Conservation (phyloP, 2,113 vertebrate genomes). For the Laticauda laticaudata region DNA sequence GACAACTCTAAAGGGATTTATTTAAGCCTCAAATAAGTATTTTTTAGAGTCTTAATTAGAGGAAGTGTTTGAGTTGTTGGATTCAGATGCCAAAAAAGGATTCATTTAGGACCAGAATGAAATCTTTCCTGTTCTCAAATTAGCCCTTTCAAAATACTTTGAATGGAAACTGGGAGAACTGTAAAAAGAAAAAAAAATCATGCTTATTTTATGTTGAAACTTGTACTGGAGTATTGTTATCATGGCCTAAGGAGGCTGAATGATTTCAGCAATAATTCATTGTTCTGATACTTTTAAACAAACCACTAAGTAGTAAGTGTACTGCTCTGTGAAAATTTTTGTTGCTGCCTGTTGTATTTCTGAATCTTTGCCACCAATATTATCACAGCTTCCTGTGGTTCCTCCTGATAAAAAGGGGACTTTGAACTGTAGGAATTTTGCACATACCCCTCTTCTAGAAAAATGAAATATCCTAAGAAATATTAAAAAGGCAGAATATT, state of each 20-base stretch:
- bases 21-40: slow-evolving; percentile 66
- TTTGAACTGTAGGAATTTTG: background rate
- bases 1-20: slow-evolving; percentile 66
- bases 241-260: background rate
- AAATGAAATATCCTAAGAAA: no score
- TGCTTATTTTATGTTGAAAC: slow-evolving; percentile 1
- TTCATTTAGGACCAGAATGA: slow-evolving; percentile 54
- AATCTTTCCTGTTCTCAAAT: slow-evolving; percentile 66
- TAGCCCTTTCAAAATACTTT: slow-evolving; percentile 49
- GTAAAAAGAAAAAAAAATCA: slow-evolving; percentile 3
- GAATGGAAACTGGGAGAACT: background rate
- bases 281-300: background rate
- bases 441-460: no score
- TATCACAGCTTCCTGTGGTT: background rate
- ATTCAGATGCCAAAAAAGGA: slow-evolving; percentile 57
- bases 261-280: background rate
- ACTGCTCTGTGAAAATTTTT: background rate
- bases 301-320: background rate
- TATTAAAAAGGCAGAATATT: no score
- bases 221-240: background rate
- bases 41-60: slow-evolving; percentile 60
- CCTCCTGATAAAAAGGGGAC: background rate
- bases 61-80: slow-evolving; percentile 57
- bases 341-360: background rate
- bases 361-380: background rate